A percentile compares a stretch with the other conserved stretches of the same genome.
Conservation (phyloP, 2,797 vertebrate species). For the Champsocephalus esox region DNA sequence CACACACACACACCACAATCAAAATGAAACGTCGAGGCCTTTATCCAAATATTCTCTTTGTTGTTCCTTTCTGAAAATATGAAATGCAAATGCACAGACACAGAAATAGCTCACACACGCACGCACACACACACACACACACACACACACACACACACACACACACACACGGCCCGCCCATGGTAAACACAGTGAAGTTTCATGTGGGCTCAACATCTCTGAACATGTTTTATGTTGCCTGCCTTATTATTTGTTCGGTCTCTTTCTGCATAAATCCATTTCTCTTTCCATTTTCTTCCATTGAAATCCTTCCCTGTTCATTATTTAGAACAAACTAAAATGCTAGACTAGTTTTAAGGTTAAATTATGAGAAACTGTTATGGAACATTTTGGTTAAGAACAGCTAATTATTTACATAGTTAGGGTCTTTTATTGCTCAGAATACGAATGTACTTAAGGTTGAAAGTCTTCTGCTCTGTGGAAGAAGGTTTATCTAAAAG, state of each 20-base stretch:
- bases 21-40: constrained; percentile 40
- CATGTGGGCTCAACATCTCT: constrained; percentile 66
- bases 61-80: constrained; percentile 22
- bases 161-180: constrained; percentile 47
- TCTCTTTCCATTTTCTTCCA: background rate
- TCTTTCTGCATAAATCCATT: background rate
- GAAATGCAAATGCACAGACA: constrained; percentile 31
- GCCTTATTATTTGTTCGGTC: background rate
- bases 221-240: constrained; percentile 51
- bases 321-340: too few relatives aligned
- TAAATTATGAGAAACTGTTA: too few relatives aligned
- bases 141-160: constrained; percentile 33
- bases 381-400: too few relatives aligned
- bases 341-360: too few relatives aligned
- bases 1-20: constrained; percentile 13
- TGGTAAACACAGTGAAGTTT: constrained; percentile 56
- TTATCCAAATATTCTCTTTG: constrained; percentile 43
- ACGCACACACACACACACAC: background rate
- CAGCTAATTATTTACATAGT: too few relatives aligned
- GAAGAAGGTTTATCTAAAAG: too few relatives aligned
- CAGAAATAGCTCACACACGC: constrained; percentile 41
- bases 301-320: too few relatives aligned
- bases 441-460: too few relatives aligned
- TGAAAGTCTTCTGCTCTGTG: too few relatives aligned
- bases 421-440: too few relatives aligned